Percentiles rank a stretch among this genome's conserved stretches.
These are phyloP conservation scores for Campopleginae sp. DNA, from an alignment of 2,888 invertebrate genomes.

Conservation along the genomic window DNA sequence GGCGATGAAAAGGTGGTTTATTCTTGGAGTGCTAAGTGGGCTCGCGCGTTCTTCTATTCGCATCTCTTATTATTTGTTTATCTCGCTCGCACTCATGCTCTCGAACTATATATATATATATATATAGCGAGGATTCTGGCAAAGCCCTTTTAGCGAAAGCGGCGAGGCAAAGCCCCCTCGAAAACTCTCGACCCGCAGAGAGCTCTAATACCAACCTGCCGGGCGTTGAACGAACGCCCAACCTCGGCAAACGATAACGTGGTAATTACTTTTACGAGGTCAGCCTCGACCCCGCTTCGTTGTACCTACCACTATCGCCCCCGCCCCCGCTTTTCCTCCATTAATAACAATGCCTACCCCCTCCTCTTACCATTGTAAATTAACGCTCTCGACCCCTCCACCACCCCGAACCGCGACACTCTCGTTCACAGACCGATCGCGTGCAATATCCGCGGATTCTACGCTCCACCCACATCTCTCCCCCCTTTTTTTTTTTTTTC, in stretches of 20 bases:
- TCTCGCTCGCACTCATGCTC: background rate
- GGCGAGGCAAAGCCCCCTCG: constrained; percentile 40
- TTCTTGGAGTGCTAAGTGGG: constrained; percentile 73
- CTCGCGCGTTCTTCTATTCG: constrained; percentile 64
- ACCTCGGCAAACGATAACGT: constrained; percentile 73
- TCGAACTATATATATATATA: too few relatives aligned
- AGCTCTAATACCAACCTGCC: constrained; percentile 42
- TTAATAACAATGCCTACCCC: constrained; percentile 71
- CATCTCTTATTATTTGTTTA: constrained; percentile 44
- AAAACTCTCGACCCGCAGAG: constrained; percentile 8
- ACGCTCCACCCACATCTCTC: constrained; percentile 16
- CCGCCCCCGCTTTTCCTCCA: constrained; percentile 67
- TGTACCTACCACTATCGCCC: too few relatives aligned
- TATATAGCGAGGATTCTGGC: constrained; percentile 11
- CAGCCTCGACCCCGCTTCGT: constrained; percentile 61
- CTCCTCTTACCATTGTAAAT: constrained; percentile 70
- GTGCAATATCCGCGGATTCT: constrained; percentile 43
- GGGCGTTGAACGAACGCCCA: constrained; percentile 16
- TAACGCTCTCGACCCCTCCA: constrained; percentile 63
- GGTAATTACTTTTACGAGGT: constrained; percentile 78
- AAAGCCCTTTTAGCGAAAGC: constrained; percentile 43
- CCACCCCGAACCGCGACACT: background rate
- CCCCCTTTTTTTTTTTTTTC: constrained; percentile 24
- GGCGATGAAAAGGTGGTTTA: constrained; percentile 69
- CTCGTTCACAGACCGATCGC: constrained; percentile 26